Percentiles rank a stretch among this genome's conserved stretches.
These are phyloP conservation scores for Oceanodroma leucorhoa DNA, from an alignment of 2,797 vertebrate genomes.

Conservation along the genomic window DNA sequence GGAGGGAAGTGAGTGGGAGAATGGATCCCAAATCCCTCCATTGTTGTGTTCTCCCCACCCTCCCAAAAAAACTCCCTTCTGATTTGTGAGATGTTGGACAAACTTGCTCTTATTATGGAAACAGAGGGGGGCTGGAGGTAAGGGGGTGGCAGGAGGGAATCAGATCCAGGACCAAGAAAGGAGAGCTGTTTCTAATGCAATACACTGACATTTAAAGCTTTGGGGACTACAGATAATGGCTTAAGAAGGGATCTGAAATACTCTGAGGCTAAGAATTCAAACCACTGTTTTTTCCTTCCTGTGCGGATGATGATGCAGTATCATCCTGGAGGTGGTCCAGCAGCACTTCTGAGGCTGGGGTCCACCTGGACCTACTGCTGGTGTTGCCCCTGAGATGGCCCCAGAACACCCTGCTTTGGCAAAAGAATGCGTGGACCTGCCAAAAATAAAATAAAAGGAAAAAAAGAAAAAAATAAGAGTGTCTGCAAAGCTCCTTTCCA, in stretches of 20 bases:
- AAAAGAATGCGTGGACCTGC: conserved; percentile 35
- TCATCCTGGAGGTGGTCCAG: background rate
- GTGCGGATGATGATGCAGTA: background rate
- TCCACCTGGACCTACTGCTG: background rate
- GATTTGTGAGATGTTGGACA: background rate
- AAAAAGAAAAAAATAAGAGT: background rate
- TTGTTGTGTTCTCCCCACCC: background rate
- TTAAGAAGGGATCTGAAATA: conserved; percentile 46
- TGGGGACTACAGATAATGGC: background rate
- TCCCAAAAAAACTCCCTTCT: background rate
- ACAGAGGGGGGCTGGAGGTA: background rate
- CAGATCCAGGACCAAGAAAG: background rate
- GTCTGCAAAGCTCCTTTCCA: conserved; percentile 58
- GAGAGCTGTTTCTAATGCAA: conserved; percentile 5
- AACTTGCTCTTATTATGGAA: background rate
- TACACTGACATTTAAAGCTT: conserved; percentile 50
- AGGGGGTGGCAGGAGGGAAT: background rate
- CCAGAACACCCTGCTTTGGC: conserved; percentile 7
- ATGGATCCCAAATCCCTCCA: background rate
- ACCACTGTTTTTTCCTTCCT: conserved; percentile 37
- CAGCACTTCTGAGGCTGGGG: background rate
- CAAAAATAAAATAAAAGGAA: background rate
- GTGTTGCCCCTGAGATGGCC: background rate
- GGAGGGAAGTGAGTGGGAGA: background rate
- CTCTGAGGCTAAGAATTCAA: background rate